Percentiles rank a stretch among this genome's conserved stretches.
Conservation (phyloP, 2,888 invertebrate species). For the Apodemia mormo region DNA sequence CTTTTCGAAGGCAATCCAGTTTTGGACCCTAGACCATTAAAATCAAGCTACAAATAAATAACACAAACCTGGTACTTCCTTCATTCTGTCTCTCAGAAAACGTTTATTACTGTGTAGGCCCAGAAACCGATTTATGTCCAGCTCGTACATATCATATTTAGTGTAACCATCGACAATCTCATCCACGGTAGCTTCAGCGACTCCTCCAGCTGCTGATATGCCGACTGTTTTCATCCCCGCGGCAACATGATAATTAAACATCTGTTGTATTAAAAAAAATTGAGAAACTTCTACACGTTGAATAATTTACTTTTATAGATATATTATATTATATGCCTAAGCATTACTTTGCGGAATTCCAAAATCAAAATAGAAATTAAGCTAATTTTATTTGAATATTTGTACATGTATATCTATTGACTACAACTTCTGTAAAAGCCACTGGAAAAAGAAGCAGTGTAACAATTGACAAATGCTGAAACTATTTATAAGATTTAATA, state of each 20-base stretch:
- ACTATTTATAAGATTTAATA: too few species aligned
- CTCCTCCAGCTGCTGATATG: slow-evolving; percentile 96
- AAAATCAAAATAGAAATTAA: too few species aligned
- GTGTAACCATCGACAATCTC: slow-evolving; percentile 92
- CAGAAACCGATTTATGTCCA: slow-evolving; percentile 94
- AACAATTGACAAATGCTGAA: too few species aligned
- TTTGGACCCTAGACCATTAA: too few species aligned
- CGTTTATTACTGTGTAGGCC: slow-evolving; percentile 97
- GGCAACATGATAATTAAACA: slow-evolving; percentile 94
- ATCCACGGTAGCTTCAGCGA: slow-evolving; percentile 94
- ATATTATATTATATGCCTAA: too few species aligned
- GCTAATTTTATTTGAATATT: too few species aligned
- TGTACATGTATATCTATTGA: too few species aligned
- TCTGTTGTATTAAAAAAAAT: slow-evolving; percentile 65
- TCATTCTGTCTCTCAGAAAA: slow-evolving; percentile 94
- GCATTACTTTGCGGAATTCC: too few species aligned
- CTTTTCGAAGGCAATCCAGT: too few species aligned
- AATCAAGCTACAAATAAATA: neutral
- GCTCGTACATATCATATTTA: slow-evolving; percentile 91
- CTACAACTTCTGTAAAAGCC: too few species aligned
- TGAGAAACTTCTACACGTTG: slow-evolving; percentile 27
- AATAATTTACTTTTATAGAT: too few species aligned
- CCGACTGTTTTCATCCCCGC: slow-evolving; percentile 98
- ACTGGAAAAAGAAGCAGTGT: too few species aligned
- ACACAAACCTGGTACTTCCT: slow-evolving; percentile 91